Conservation (phyloP, 2,888 invertebrate genomes). For the Gryllus longicercus region DNA sequence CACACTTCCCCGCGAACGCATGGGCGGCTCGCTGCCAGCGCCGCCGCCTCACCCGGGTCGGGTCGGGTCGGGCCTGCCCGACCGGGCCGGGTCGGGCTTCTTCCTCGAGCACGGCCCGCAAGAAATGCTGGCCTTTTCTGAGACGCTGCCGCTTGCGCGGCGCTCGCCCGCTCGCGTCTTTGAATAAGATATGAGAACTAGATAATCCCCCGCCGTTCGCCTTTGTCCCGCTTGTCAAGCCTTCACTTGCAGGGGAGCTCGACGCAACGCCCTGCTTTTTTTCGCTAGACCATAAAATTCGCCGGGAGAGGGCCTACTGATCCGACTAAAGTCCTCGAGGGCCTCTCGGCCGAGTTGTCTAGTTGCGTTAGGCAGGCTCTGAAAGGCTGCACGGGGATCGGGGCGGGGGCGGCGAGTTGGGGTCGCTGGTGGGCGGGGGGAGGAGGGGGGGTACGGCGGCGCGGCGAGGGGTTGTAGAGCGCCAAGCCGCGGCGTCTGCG, state of each 20-base stretch:
- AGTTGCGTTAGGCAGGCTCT: neutral
- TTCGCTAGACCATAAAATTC: constrained; percentile 17
- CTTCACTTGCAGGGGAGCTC: neutral
- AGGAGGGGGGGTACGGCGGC: neutral
- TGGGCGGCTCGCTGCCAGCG: neutral
- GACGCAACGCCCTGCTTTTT: neutral
- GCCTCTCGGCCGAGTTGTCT: neutral
- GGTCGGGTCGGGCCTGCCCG: too few relatives aligned
- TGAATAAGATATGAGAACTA: constrained; percentile 17
- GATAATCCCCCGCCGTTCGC: constrained; percentile 2
- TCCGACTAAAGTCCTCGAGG: constrained; percentile 17
- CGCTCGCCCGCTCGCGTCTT: neutral
- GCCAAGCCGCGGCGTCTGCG: neutral
- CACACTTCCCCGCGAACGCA: neutral
- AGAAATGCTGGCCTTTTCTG: constrained; percentile 3
- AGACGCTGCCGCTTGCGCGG: neutral
- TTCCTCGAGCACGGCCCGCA: neutral
- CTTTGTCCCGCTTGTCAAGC: constrained; percentile 11
- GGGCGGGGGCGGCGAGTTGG: neutral
- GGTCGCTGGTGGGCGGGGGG: neutral
- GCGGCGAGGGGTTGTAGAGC: neutral
- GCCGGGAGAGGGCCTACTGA: neutral
- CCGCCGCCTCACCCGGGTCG: neutral
- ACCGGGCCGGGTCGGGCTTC: neutral
- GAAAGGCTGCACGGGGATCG: neutral